These are phyloP conservation scores for Papilio machaon DNA, from an alignment of 1,140 invertebrate species.

Conservation along the genomic window DNA sequence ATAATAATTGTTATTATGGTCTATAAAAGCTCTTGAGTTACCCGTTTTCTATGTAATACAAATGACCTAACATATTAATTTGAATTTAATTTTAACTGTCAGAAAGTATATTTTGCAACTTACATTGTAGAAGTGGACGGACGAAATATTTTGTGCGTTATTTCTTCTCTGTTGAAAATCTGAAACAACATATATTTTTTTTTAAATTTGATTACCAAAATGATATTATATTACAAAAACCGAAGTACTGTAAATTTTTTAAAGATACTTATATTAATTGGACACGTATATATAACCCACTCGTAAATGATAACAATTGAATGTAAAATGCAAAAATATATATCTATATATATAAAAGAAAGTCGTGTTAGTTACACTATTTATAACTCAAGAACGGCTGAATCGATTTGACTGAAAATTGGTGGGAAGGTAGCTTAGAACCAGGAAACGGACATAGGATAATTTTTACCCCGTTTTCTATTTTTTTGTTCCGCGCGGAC, in stretches of 20 bases:
- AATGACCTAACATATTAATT: background rate
- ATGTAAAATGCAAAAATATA: background rate
- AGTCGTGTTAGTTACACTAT: too few relatives aligned
- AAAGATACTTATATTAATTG: too few relatives aligned
- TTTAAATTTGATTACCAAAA: background rate
- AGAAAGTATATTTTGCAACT: constrained; percentile 43
- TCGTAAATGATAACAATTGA: constrained; percentile 23
- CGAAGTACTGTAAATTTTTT: too few relatives aligned
- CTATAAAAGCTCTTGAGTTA: constrained; percentile 2
- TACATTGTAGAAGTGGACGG: constrained; percentile 71
- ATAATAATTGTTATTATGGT: background rate
- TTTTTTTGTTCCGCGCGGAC: too few relatives aligned
- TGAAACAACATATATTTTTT: constrained; percentile 62
- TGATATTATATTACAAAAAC: too few relatives aligned
- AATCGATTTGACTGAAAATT: too few relatives aligned
- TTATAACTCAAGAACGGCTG: too few relatives aligned
- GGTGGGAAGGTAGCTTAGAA: too few relatives aligned
- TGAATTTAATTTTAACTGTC: background rate
- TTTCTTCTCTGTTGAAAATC: constrained; percentile 61
- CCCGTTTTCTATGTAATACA: background rate
- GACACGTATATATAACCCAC: background rate
- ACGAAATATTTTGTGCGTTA: constrained; percentile 75
- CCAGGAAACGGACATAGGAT: too few relatives aligned
- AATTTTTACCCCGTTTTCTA: too few relatives aligned
- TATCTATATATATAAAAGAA: too few relatives aligned